Evolutionary conservation across 1,140 invertebrate genomes (phyloP), one percentile per base, ranked within the genome.

Genomic region (Rhizoglyphus robini): DNA sequence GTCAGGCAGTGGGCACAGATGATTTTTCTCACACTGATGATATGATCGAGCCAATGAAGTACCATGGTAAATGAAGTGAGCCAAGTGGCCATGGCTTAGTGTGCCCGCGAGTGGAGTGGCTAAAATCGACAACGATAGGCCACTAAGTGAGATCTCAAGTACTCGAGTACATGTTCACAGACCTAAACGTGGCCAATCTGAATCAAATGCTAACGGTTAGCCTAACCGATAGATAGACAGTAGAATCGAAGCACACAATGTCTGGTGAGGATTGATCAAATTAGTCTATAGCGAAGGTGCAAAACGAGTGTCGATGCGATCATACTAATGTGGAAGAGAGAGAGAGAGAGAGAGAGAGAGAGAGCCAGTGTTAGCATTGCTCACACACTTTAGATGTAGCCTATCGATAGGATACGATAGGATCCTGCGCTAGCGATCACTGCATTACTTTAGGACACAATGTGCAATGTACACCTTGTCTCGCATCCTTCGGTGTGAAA

Each of bases 221-320:
- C n/a, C n/a, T n/a, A n/a, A 29, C 59, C 25, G 25, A 34, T 18
- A 61, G 18, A 54, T 23, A 54, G 8, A 32, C 51, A 32, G 8
- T 8, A 5, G 20, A 5, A 54, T 23, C 8, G 8, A 54, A 8
- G 20, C 23, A 25, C 36, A 41, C 8, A 54, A 23, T 54, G 8
- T 5, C 8, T 54, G 51, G 51, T 54, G 51, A n/a, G 51, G 51
- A 8, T 8, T 23, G 51, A 54, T 54, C 51, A 54, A 54, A 54
- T 54, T 54, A 54, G 51, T 23, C 51, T 54, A 54, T 54, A 54
- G 51, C 51, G 51, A 54, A 54, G 51, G 51, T 54, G 51, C 51
- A 54, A 54, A 54, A 11, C 8, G 51, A 25, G 8, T 18, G 36
- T 41, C 23, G 23, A 32, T 15, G 41, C 23, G 51, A 20, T 54